A percentile compares a stretch with the other conserved stretches of the same genome.
These are phyloP conservation scores for Caenorhabditis angaria DNA, from an alignment of 2,888 invertebrate species.

Conservation along the genomic window DNA sequence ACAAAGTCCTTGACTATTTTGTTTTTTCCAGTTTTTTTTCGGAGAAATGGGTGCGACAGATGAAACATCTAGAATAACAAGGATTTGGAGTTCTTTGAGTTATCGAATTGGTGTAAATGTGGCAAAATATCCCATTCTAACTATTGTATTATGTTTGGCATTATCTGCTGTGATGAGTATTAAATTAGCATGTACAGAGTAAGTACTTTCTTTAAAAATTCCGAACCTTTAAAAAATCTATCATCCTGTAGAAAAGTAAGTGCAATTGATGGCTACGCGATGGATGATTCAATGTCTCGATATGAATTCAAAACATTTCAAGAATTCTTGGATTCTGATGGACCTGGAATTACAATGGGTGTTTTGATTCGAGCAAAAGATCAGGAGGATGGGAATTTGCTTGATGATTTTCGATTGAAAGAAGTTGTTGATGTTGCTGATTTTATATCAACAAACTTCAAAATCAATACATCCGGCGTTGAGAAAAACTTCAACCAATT, in stretches of 20 bases:
- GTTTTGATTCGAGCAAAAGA: conserved; percentile 49
- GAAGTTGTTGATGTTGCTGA: conserved; percentile 39
- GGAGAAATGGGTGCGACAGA: conserved; percentile 30
- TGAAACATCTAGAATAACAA: conserved; percentile 30
- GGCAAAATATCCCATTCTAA: conserved; percentile 41
- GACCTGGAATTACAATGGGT: conserved; percentile 54
- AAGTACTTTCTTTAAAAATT: conserved; percentile 12
- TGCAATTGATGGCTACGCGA: conserved; percentile 45
- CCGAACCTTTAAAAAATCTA: not conserved
- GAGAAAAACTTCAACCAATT: conserved; percentile 53
- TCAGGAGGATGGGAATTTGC: conserved; percentile 35
- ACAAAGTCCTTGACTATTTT: too few species aligned
- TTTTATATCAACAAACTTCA: conserved; percentile 37
- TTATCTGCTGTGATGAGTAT: conserved; percentile 45
- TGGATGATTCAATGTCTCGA: conserved; percentile 39
- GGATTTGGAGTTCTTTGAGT: conserved; percentile 34
- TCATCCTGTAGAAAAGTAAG: conserved; percentile 38
- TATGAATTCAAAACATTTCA: conserved; percentile 40
- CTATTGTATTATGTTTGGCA: conserved; percentile 44
- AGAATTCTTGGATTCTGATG: conserved; percentile 54
- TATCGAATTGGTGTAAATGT: conserved; percentile 41
- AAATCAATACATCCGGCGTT: conserved; percentile 35
- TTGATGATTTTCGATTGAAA: conserved; percentile 22
- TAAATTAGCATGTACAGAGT: conserved; percentile 45
- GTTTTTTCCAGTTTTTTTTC: not conserved